Base-by-base conservation (phyloP, 2,797 vertebrate genomes). In the Huso huso region DNA sequence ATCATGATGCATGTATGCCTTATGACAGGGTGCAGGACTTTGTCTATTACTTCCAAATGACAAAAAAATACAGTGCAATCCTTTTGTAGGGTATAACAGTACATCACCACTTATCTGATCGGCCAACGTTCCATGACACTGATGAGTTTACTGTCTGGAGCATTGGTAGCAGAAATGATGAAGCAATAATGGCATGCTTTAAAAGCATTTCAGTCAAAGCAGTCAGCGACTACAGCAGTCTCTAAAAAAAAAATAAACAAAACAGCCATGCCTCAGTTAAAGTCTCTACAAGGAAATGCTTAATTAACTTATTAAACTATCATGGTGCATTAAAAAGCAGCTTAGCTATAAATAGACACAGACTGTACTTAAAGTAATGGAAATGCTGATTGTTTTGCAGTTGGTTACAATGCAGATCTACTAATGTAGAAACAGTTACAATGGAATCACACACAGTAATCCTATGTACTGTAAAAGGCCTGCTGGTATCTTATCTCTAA, bases 1-100 rank as follows among this genome's bases (percentile, higher is more conserved):
- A 79, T 84, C 80, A 82, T 87, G 85, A 88, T 81, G 85, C 87
- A 88, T 86, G 79, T 77, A 83, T 77, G 87, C 75, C 78, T 85
- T 87, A 91, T 90, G 84, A 85, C 76, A 72, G 71, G 71, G 66
- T 71, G 82, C 55, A 58, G 55, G 55, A 13, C 12, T 58, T 58
- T 58, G 55, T 58, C 12, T 58, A 58, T 58, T 13, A 58, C 11
- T 58, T 58, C 12, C 12, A 58, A 58, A 58, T 58, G 55, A 58
- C 55, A 58, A 58, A n/a, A 58, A 2, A 1, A 57, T 12, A 58
- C 55, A 58, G 55, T 58, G 55, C 13, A 58, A 58, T 58, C 12
- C 55, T 18, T 13, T 13, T 11, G 11, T 58, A n/a, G 55, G 12
- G 10, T 11, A 58, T 6, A 37, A n/a, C 55, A 10, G 9, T 58